Conservation (phyloP, 2,888 invertebrate genomes). For the Emmelina monodactyla region DNA sequence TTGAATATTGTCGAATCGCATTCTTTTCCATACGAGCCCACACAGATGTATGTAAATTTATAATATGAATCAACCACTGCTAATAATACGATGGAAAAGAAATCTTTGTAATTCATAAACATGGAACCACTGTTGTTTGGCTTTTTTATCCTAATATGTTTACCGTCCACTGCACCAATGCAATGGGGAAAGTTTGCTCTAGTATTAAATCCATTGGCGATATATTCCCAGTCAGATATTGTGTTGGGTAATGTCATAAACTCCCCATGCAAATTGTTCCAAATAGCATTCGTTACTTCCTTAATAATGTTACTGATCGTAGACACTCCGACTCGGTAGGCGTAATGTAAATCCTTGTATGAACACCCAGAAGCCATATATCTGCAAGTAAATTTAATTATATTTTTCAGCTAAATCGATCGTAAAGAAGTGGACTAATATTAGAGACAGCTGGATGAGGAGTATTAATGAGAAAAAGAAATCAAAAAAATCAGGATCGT, state of each 20-base stretch:
- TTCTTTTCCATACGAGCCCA: conserved; percentile 16
- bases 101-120: conserved; percentile 16
- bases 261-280: conserved; percentile 9
- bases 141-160: conserved; percentile 16
- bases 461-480: conserved; percentile 15
- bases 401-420: too few relatives aligned
- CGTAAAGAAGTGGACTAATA: too few relatives aligned
- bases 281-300: too few relatives aligned
- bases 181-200: conserved; percentile 18
- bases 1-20: too few relatives aligned
- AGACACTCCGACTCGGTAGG: too few relatives aligned
- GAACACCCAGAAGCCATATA: too few relatives aligned
- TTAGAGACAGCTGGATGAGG: too few relatives aligned
- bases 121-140: conserved; percentile 14
- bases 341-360: too few relatives aligned
- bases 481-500: conserved; percentile 13
- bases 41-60: conserved; percentile 13
- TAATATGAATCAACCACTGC: conserved; percentile 15
- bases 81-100: conserved; percentile 14
- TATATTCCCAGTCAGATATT: conserved; percentile 14
- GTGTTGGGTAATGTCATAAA: conserved; percentile 12
- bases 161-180: conserved; percentile 17
- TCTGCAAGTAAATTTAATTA: too few relatives aligned
- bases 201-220: conserved; percentile 17
- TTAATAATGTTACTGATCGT: too few relatives aligned